Conservation (phyloP, 2,888 invertebrate species). For the Pedicia rivosa region DNA sequence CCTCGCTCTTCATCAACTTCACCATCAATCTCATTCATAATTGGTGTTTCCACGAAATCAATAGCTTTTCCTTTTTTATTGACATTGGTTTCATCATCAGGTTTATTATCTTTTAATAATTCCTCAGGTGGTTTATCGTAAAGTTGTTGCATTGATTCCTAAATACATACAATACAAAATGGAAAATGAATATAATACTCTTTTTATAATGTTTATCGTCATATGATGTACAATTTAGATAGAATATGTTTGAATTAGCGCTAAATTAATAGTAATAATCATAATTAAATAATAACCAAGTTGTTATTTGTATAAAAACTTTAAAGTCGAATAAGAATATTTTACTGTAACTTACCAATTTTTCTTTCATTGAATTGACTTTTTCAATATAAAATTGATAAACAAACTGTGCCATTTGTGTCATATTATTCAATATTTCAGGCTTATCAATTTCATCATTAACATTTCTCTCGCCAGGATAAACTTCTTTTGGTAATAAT, state of each 20-base stretch:
- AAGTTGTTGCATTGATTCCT: conserved; percentile 12
- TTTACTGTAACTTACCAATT: conserved; percentile 12
- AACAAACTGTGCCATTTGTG: conserved; percentile 90
- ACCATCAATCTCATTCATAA: conserved; percentile 35
- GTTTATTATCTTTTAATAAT: conserved; percentile 1
- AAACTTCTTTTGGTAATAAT: conserved; percentile 62
- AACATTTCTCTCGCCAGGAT: conserved; percentile 50
- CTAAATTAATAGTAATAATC: too few relatives aligned
- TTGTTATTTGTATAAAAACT: too few relatives aligned
- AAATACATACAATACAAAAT: not conserved
- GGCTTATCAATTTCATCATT: conserved; percentile 30
- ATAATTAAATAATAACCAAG: too few relatives aligned
- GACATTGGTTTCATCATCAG: not conserved
- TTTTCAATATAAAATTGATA: conserved; percentile 78
- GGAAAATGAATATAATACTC: not conserved
- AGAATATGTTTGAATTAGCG: too few relatives aligned
- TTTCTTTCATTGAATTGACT: conserved; percentile 43
- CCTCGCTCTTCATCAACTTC: not conserved
- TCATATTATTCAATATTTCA: conserved; percentile 63
- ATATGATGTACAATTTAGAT: too few relatives aligned
- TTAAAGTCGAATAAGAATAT: too few relatives aligned
- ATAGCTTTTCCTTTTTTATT: conserved; percentile 11
- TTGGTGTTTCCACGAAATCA: conserved; percentile 26
- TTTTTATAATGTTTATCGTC: too few relatives aligned
- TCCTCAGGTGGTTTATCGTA: conserved; percentile 10